phyloP scores from a whole-genome alignment of 2,797 vertebrate species.

The Onychomys arenicola region DNA sequence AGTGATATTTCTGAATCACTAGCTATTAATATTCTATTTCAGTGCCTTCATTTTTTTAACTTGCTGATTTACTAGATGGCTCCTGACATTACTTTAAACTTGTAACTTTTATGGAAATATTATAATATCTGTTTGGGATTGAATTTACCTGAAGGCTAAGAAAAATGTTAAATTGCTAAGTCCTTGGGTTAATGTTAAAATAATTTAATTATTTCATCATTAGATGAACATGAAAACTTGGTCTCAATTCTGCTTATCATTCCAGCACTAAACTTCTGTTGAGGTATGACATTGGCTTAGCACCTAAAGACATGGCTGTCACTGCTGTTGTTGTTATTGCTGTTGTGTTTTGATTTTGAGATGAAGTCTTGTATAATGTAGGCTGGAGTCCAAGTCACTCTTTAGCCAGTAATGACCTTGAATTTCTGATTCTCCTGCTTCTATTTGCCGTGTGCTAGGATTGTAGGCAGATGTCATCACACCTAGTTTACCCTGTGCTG shows the following conservation, averaged over 20 bases:
- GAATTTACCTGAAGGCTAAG: background rate
- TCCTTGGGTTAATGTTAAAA: background rate
- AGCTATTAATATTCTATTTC: constrained; percentile 80
- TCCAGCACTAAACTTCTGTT: background rate
- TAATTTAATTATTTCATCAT: background rate
- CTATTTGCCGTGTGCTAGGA: background rate
- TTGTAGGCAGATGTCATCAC: too few species aligned
- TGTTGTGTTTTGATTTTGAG: background rate
- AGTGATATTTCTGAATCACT: constrained; percentile 72
- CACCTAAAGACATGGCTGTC: too few species aligned
- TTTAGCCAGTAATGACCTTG: background rate
- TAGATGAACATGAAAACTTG: background rate
- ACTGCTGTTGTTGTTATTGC: background rate
- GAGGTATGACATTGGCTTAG: background rate
- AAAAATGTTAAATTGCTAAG: background rate
- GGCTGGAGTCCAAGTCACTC: background rate
- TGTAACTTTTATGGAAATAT: background rate
- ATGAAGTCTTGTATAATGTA: too few species aligned
- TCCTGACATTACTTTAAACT: background rate
- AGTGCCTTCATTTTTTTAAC: background rate
- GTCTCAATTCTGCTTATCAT: background rate
- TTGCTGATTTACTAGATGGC: constrained; percentile 21
- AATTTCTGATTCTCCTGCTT: background rate
- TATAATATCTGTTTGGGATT: background rate
- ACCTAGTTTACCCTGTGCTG: background rate